Evolutionary conservation across 2,888 invertebrate species (phyloP).

Genomic region (Philaethria dido): DNA sequence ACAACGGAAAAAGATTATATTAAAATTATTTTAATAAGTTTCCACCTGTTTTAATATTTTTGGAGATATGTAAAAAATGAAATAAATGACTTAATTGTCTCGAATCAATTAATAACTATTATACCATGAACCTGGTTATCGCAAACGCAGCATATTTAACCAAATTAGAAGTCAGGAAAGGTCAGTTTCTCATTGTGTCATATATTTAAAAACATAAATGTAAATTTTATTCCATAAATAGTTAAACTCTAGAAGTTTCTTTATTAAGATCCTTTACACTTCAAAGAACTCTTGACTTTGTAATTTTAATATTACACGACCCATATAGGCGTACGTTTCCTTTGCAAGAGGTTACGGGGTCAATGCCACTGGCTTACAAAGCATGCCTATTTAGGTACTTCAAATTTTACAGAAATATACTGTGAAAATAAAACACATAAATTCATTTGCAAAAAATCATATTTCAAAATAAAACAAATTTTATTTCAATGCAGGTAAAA

Average conservation of each 20-base stretch:
- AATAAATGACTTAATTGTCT: too few species aligned
- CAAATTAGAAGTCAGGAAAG: neutral
- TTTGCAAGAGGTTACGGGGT: conserved; percentile 26
- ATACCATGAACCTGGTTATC: too few species aligned
- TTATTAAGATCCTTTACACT: conserved; percentile 9
- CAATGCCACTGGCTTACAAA: conserved; percentile 20
- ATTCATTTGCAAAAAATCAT: too few species aligned
- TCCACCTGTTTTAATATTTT: too few species aligned
- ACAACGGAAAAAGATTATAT: too few species aligned
- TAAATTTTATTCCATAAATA: conserved; percentile 10
- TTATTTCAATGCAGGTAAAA: too few species aligned
- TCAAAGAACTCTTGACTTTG: conserved; percentile 25
- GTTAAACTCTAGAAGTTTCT: conserved; percentile 11
- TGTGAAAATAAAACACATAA: too few species aligned
- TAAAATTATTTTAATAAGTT: too few species aligned
- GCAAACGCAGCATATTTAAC: neutral
- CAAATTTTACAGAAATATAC: too few species aligned
- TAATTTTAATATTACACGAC: conserved; percentile 33
- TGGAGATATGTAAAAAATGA: too few species aligned
- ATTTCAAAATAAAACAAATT: too few species aligned
- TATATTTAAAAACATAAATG: conserved; percentile 3
- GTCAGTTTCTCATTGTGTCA: neutral
- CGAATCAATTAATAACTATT: too few species aligned
- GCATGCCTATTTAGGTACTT: neutral
- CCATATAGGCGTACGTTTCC: conserved; percentile 25